Evolutionary conservation across 2,888 invertebrate species (phyloP), one percentile per base, ranked within the genome.

Genomic region (Gymnoscelis rufifasciata): DNA sequence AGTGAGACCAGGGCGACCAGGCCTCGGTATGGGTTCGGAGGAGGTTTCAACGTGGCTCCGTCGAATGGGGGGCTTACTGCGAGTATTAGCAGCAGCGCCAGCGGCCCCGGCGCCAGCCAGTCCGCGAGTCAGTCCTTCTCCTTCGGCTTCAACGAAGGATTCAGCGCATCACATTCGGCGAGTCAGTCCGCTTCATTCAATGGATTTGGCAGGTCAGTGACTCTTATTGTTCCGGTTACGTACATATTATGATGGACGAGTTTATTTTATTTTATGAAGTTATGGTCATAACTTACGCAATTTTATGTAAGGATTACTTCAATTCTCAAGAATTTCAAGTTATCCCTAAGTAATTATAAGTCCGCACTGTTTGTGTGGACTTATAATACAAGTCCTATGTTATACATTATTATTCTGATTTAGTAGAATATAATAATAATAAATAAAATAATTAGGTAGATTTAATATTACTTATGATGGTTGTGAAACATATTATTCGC

Each of bases 131-230:
- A 89, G 53, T 86, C 87, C 0, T 83, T 88, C 61, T 79, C 86
- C 0, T 83, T 88, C 43, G 88, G 88, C n/a, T 87, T 86, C 56
- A 83, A 76, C 43, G 80, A 88, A 54, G 88, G 88, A 6, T 88
- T 88, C 65, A 84, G 88, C 57, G 82, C 83, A 15, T 88, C 88
- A 2, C 89, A 89, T 29, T 83, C 89, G 1, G 87, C 87, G 15
- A 89, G 88, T 45, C 87, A 88, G 54, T 74, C 89, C 7, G 74
- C 88, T 0, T 86, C 88, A 4, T 87, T 88, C 62, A 82, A 79
- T 61, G 83, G 86, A 45, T 84, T 87, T 50, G 81, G 83, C 66
- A 80, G 81, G 88, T 88, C 62, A 77, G 81, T 73, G 56, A 64
- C 58, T 48, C 45, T 51, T 51, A 47, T 26, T 53, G 38, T 38